These are phyloP conservation scores for Psittacula cyanocephala DNA, from an alignment of 2,113 vertebrate genomes.

Conservation along the genomic window DNA sequence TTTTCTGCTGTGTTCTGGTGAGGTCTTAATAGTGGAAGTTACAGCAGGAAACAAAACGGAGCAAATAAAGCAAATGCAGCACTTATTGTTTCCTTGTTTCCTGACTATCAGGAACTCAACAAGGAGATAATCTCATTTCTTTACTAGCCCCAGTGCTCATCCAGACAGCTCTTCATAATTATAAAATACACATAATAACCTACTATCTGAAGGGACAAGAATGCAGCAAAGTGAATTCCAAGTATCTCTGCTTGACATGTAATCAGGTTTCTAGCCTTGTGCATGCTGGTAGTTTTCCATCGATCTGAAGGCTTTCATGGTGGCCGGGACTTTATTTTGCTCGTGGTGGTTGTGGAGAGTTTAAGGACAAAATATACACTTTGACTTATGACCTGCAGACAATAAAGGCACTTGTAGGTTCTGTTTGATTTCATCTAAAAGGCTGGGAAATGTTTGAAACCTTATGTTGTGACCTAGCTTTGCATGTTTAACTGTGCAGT, in stretches of 20 bases:
- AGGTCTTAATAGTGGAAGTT: not conserved
- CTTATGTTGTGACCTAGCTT: not conserved
- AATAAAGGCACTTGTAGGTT: not conserved
- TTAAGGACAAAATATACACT: not conserved
- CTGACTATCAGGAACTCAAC: not conserved
- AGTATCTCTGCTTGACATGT: not conserved
- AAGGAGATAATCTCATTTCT: not conserved
- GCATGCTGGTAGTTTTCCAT: not conserved
- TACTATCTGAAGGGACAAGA: not conserved
- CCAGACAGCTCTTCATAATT: not conserved
- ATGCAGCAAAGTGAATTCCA: not conserved
- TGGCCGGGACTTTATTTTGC: not conserved
- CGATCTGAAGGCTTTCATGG: not conserved
- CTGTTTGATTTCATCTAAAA: not conserved
- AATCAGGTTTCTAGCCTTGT: not conserved
- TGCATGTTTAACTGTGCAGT: not conserved
- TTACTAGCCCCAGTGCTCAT: not conserved
- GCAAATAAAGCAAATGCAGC: not conserved
- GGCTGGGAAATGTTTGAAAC: not conserved
- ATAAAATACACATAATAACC: not conserved
- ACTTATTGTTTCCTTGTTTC: not conserved
- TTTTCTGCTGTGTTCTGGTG: not conserved
- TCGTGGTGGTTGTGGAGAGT: not conserved
- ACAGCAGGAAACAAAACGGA: not conserved
- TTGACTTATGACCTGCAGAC: not conserved